Conservation (phyloP, 1,140 invertebrate species). For the Lordiphosa stackelbergi region DNA sequence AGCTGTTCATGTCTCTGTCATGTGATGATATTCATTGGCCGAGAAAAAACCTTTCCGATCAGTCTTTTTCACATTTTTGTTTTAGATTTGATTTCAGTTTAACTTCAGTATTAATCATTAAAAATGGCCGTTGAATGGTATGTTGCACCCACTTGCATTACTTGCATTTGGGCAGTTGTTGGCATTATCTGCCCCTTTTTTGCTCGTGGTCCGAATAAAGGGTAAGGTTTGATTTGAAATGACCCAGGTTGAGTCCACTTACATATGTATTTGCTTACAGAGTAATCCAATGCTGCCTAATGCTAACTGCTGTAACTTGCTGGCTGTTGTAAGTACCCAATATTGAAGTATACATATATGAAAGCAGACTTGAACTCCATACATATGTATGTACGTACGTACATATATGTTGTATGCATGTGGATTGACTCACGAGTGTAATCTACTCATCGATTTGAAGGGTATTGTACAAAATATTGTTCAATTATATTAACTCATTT, state of each 20-base stretch:
- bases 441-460: too few species aligned
- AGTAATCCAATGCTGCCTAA: slow-evolving; percentile 90
- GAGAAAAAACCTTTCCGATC: slow-evolving; percentile 61
- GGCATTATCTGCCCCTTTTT: slow-evolving; percentile 91
- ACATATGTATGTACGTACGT: slow-evolving; percentile 2
- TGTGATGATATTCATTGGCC: slow-evolving; percentile 63
- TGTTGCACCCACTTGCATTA: slow-evolving; percentile 87
- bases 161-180: slow-evolving; percentile 88
- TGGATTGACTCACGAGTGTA: too few species aligned
- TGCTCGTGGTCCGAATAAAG: slow-evolving; percentile 92
- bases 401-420: slow-evolving; percentile 11
- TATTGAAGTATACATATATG: background rate
- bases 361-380: background rate
- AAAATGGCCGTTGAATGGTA: slow-evolving; percentile 85
- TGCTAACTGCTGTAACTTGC: slow-evolving; percentile 91
- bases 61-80: slow-evolving; percentile 36
- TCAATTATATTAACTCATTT: too few species aligned
- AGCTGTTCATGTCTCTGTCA: slow-evolving; percentile 54
- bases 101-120: slow-evolving; percentile 17
- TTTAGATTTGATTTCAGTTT: slow-evolving; percentile 36
- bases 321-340: slow-evolving; percentile 84
- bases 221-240: slow-evolving; percentile 44
- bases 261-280: slow-evolving; percentile 62
- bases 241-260: too few species aligned
- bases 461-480: too few species aligned